Conservation (phyloP, 2,797 vertebrate genomes). For the Sebastes iracundus region DNA sequence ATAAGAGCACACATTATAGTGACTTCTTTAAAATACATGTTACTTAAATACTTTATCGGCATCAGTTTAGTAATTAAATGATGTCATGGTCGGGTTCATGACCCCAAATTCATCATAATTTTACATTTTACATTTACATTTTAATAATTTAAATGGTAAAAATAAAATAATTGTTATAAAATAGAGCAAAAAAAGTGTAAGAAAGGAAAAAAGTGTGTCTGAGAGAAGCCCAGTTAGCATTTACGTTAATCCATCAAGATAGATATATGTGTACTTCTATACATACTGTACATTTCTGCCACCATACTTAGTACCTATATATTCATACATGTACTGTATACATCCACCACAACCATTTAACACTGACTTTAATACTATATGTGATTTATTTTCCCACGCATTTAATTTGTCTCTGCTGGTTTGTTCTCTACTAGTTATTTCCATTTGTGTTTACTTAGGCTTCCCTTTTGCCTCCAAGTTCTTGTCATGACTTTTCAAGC, state of each 20-base stretch:
- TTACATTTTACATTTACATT: not conserved
- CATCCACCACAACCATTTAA: not conserved
- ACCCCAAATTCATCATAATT: not conserved
- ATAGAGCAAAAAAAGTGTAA: not conserved
- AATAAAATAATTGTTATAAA: not conserved
- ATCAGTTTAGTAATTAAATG: not conserved
- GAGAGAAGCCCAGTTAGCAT: not conserved
- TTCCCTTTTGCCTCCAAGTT: not conserved
- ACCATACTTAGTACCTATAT: not conserved
- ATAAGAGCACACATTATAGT: not conserved
- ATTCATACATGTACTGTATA: not conserved
- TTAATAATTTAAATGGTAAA: not conserved
- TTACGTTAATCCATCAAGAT: not conserved
- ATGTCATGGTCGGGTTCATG: not conserved
- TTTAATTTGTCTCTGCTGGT: too few species aligned
- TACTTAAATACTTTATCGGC: not conserved
- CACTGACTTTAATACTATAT: too few species aligned
- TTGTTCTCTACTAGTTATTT: too few species aligned
- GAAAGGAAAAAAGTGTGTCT: not conserved
- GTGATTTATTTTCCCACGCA: accelerated
- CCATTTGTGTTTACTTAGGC: too few species aligned
- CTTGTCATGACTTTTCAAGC: not conserved
- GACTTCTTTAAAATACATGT: not conserved
- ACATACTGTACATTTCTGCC: not conserved
- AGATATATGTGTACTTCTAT: not conserved